Evolutionary conservation across 2,797 vertebrate species (phyloP), one percentile per base, ranked within the genome.

Genomic region (Muraenolepis orangiensis): DNA sequence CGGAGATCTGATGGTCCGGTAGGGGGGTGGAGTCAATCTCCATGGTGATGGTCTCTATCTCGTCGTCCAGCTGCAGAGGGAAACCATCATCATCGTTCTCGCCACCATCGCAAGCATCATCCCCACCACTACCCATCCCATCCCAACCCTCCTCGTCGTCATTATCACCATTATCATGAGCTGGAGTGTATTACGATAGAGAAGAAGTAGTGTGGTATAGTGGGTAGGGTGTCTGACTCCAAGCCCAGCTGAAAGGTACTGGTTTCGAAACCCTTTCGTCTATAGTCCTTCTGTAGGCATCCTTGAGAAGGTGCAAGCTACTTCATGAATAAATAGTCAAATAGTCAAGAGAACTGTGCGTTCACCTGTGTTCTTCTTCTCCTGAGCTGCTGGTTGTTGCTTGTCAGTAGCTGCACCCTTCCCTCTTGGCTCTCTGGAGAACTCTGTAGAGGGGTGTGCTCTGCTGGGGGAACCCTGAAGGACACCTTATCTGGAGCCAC

Each of bases 31-130:
- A 61, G n/a, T 61, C 29, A 29, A 30, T 67, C 66, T 28, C 66
- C 28, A 14, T 67, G 66, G 28, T 67, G 28, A 67, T 30, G 66
- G 92, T 92, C 88, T 96, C 94, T 81, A 96, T 90, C 74, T 96
- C 94, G 76, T 90, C 92, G 74, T 96, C 95, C 79, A 67, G 66
- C 66, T 67, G 14, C 28, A 67, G 66, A 67, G 28, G 29, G 28
- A 67, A 67, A 67, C n/a, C 51, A 23, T 18, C 13, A 18, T 61
- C 51, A 26, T 61, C n/a, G 23, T 61, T 6, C n/a, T 10, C 51
- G 26, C 11, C 51, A 51, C 18, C 46, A 51, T 51, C 46, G n/a
- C 18, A 20, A n/a, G 46, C 46, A 51, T 51, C 18, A n/a, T 51
- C 42, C 4, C 4, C 42, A 20, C 42, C 18, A 51, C 2, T 18